Evolutionary conservation across 92 coral and sea anemone genomes (phyloP).

Genomic region (Nematostella vectensis): DNA sequence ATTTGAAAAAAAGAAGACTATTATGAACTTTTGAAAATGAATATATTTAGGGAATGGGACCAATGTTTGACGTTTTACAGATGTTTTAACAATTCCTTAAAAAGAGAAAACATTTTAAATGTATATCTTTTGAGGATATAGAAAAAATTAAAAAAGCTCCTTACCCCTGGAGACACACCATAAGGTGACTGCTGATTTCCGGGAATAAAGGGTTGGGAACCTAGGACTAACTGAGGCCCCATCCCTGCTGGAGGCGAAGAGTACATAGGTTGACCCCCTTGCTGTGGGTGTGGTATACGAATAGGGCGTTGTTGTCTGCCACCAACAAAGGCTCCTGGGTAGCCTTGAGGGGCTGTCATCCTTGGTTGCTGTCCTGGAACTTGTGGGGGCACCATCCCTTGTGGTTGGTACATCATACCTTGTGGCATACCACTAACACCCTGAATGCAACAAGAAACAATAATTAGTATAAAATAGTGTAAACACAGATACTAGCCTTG

Average conservation of each 20-base stretch:
- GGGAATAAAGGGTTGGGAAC: constrained; percentile 22
- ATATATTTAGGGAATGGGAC: too few species aligned
- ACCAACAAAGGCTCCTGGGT: constrained; percentile 5
- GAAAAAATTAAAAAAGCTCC: too few species aligned
- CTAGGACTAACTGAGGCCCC: constrained; percentile 26
- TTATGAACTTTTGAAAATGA: too few species aligned
- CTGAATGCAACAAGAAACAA: background rate
- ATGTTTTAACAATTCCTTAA: too few species aligned
- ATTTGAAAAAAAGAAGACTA: too few species aligned
- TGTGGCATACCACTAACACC: constrained; percentile 12
- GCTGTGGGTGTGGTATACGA: constrained; percentile 39
- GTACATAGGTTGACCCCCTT: constrained; percentile 47
- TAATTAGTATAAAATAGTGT: too few species aligned
- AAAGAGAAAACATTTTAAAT: too few species aligned
- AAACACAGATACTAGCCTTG: too few species aligned
- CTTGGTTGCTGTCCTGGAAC: constrained; percentile 43
- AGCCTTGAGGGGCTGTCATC: constrained; percentile 19
- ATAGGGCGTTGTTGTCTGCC: constrained; percentile 23
- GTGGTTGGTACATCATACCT: constrained; percentile 14
- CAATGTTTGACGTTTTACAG: too few species aligned
- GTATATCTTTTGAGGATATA: too few species aligned
- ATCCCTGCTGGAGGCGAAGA: constrained; percentile 61
- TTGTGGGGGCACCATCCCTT: constrained; percentile 8
- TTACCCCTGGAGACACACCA: constrained; percentile 22
- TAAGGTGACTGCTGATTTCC: constrained; percentile 33